Conservation (phyloP, 1,140 invertebrate genomes). For the Paramacrobiotus metropolitanus region DNA sequence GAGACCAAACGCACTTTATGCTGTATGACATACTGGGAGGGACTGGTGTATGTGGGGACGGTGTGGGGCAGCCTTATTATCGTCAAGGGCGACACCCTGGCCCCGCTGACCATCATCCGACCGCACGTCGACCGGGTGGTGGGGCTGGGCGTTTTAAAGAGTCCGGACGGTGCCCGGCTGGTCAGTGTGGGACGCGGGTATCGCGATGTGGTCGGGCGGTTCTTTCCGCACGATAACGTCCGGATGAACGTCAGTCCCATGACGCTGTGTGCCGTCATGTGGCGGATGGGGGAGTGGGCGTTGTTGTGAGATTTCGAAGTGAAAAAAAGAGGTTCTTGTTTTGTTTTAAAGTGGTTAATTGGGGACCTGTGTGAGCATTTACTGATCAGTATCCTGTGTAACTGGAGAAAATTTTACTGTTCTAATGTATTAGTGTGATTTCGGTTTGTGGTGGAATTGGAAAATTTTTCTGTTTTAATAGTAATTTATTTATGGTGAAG, state of each 20-base stretch:
- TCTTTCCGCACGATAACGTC: slow-evolving; percentile 10
- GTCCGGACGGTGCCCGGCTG: slow-evolving; percentile 23
- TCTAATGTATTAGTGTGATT: too few species aligned
- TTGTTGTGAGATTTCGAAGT: too few species aligned
- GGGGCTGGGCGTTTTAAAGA: slow-evolving; percentile 23
- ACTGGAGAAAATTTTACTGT: too few species aligned
- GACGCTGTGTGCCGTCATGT: slow-evolving; percentile 17
- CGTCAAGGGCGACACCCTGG: slow-evolving; percentile 46
- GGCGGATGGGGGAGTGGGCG: slow-evolving; percentile 18
- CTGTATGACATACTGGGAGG: slow-evolving; percentile 5
- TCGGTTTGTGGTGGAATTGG: too few species aligned
- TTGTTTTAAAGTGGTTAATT: too few species aligned
- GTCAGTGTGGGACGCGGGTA: slow-evolving; percentile 60
- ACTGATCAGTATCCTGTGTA: too few species aligned
- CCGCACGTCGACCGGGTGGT: slow-evolving; percentile 61
- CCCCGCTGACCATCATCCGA: slow-evolving; percentile 65
- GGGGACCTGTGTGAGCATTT: too few species aligned
- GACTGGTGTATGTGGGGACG: slow-evolving; percentile 52
- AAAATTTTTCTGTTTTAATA: too few species aligned
- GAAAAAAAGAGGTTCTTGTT: too few species aligned
- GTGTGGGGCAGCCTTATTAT: slow-evolving; percentile 75
- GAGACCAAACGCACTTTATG: slow-evolving; percentile 3
- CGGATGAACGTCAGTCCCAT: slow-evolving; percentile 10
- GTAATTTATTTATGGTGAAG: too few species aligned
- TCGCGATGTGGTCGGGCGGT: slow-evolving; percentile 39